phyloP scores from a whole-genome alignment of 2,888 invertebrate genomes.

The Tortrix viridana region DNA sequence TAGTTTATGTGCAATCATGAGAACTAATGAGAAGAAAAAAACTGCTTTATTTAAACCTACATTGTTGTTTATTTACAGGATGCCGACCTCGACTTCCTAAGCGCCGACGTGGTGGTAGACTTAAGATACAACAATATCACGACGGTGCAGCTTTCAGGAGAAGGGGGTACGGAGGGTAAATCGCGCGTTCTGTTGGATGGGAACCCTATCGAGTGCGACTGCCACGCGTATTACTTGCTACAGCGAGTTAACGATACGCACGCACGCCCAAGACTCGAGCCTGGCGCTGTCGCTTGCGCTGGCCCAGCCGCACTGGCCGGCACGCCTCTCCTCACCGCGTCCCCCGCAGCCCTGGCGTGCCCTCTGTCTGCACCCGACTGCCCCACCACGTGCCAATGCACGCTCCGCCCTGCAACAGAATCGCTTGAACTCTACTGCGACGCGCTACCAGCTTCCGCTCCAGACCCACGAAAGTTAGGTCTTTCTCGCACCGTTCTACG shows the following conservation, averaged over 20 bases:
- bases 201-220: slow-evolving; percentile 58
- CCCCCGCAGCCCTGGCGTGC: slow-evolving; percentile 39
- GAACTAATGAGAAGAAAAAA: too few species aligned
- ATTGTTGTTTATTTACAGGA: slow-evolving; percentile 15
- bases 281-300: slow-evolving; percentile 15
- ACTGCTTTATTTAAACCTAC: too few species aligned
- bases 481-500: slow-evolving; percentile 28
- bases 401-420: slow-evolving; percentile 27
- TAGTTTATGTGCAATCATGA: too few species aligned
- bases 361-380: slow-evolving; percentile 32
- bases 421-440: slow-evolving; percentile 23
- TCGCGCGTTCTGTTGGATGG: slow-evolving; percentile 46
- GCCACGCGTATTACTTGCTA: slow-evolving; percentile 47
- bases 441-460: slow-evolving; percentile 13
- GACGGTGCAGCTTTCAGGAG: slow-evolving; percentile 8
- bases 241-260: slow-evolving; percentile 33
- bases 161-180: slow-evolving; percentile 5
- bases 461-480: slow-evolving; percentile 4
- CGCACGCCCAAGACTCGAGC: slow-evolving; percentile 8
- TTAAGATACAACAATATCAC: slow-evolving; percentile 24
- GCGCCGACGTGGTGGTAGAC: slow-evolving; percentile 15
- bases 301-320: slow-evolving; percentile 38
- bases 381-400: slow-evolving; percentile 34
- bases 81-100: slow-evolving; percentile 23
- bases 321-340: slow-evolving; percentile 39